phyloP scores from a whole-genome alignment of 2,888 invertebrate genomes.

The Phorcus lineatus region DNA sequence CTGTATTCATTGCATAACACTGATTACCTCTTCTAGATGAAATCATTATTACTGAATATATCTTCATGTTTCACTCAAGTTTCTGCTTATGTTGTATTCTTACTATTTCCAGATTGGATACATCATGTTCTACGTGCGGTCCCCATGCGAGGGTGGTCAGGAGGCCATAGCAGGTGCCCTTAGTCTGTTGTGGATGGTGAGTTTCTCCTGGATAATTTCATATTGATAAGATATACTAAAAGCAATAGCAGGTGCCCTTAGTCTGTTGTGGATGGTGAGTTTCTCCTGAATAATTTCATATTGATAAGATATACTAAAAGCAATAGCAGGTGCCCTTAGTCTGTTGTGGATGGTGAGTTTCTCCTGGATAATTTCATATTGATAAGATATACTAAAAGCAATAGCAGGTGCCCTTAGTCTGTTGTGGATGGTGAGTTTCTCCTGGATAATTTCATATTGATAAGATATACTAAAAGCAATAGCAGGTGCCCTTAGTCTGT shows the following conservation, averaged over 20 bases:
- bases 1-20: too few species aligned
- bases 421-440: constrained; percentile 92
- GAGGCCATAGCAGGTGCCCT: constrained; percentile 95
- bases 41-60: too few species aligned
- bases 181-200: constrained; percentile 96
- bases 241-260: constrained; percentile 94
- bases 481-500: constrained; percentile 92
- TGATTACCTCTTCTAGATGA: too few species aligned
- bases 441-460: background rate
- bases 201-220: constrained; percentile 45
- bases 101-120: constrained; percentile 84
- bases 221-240: constrained; percentile 79
- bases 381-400: constrained; percentile 82
- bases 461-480: constrained; percentile 85
- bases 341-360: constrained; percentile 95
- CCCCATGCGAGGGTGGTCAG: constrained; percentile 96
- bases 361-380: background rate
- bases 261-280: constrained; percentile 95
- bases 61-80: too few species aligned
- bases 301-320: constrained; percentile 80
- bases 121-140: constrained; percentile 98
- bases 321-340: constrained; percentile 95
- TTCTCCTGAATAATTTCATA: background rate
- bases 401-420: constrained; percentile 96
- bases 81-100: too few species aligned